Evolutionary conservation across 2,113 vertebrate species (phyloP).

Genomic region (Salvelinus sp.): DNA sequence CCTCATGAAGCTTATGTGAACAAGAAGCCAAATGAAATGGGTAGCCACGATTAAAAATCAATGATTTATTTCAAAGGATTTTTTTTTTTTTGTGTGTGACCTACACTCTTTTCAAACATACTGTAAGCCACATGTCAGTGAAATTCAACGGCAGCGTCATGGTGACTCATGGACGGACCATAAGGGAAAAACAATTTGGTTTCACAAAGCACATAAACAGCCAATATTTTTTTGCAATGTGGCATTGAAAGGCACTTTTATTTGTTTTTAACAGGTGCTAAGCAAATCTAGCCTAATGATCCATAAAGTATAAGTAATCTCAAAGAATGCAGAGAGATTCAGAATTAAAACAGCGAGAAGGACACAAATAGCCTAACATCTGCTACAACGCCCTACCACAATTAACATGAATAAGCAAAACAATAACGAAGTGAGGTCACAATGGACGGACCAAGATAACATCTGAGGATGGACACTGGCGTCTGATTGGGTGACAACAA

Average conservation of each 20-base stretch:
- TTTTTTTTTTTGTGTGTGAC: not conserved
- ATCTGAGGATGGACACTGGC: slow-evolving; percentile 13
- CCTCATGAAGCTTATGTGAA: not conserved
- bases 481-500: slow-evolving; percentile 38
- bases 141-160: slow-evolving; percentile 27
- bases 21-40: not conserved
- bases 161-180: slow-evolving; percentile 21
- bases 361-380: slow-evolving; percentile 9
- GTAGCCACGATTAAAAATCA: slow-evolving; percentile 11
- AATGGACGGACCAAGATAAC: not conserved
- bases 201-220: slow-evolving; percentile 13
- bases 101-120: slow-evolving; percentile 29
- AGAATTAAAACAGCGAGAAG: too few relatives aligned
- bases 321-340: not conserved
- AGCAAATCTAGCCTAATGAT: slow-evolving; percentile 23
- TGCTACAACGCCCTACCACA: not conserved
- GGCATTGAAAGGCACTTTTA: slow-evolving; percentile 63
- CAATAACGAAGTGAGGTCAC: slow-evolving; percentile 21
- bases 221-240: too few relatives aligned
- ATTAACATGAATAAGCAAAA: slow-evolving; percentile 2
- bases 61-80: slow-evolving; percentile 49
- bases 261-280: slow-evolving; percentile 37
- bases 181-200: slow-evolving; percentile 14
- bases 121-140: not conserved
- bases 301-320: slow-evolving; percentile 1